Base-by-base conservation (phyloP, 2,888 invertebrate species). In the Linnaemya vulpina region DNA sequence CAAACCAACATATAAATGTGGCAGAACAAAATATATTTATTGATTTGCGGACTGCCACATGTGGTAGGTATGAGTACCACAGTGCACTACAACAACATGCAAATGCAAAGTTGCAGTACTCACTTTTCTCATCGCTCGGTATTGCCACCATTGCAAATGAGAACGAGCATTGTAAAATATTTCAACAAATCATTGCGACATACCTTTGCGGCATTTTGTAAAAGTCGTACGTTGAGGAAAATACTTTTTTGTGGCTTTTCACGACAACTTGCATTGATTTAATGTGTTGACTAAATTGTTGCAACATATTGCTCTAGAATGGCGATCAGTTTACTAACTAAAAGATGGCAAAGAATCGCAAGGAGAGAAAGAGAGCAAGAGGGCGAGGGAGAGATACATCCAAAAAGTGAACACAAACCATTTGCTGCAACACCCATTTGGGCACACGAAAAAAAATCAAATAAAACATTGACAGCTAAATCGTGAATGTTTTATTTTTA, bases 381-480 rank as follows among this genome's bases (percentile, higher is more conserved):
- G 3, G 11, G 3, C 40, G 10, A 40, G 11, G 40, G 3, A 51
- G 51, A 20, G 20, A 51, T 4, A 5, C 49, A 51, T 17, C 17
- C 25, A 30, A 38, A 49, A n/a, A 49, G 13, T 49, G 40, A 53
- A 43, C 17, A 51, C 4, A 53, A 30, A 20, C 25, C 2, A 74
- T 62, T 60, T 53, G 17, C 13, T 43, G 17, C 53, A 74, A 62
- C 60, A 38, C 38, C 62, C 68, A 76, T 55, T 82, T 62, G 65
- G 9, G 53, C 22, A 76, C 22, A 43, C 49, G 58, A 76, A 9
- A 73, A 49, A 85, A 76, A 75, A n/a, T n/a, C n/a, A n/a, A n/a
- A n/a, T n/a, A 71, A 86, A 86, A 79, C 82, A 86, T 86, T 83
- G 85, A 79, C 85, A 86, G 82, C 67, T 22, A 67, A 71, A 77